These are phyloP conservation scores for Thripadectes ignobilis DNA, from an alignment of 2,797 vertebrate genomes.

Conservation along the genomic window DNA sequence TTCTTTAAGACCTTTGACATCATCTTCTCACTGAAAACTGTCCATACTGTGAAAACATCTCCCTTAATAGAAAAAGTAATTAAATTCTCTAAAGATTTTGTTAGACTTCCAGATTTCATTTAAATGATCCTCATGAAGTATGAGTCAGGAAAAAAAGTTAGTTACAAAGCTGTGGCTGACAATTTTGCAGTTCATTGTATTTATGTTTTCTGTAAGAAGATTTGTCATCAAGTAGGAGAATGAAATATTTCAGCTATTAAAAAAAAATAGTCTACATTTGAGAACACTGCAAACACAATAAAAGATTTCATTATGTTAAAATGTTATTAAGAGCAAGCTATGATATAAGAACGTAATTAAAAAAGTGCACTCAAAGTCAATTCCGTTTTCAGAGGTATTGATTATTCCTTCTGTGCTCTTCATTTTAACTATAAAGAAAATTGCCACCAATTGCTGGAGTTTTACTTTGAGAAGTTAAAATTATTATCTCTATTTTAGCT, in stretches of 20 bases:
- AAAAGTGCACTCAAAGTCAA: background rate
- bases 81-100: background rate
- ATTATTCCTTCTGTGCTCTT: background rate
- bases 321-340: background rate
- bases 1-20: background rate
- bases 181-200: background rate
- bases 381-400: background rate
- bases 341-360: slow-evolving; percentile 5
- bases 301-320: background rate
- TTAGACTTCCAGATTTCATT: background rate
- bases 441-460: background rate
- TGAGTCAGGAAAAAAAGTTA: background rate
- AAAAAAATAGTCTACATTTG: background rate
- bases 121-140: background rate
- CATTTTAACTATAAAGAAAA: background rate
- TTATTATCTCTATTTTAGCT: background rate
- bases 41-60: background rate
- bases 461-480: background rate
- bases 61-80: background rate
- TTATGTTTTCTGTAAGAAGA: background rate
- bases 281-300: background rate
- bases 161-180: background rate
- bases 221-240: background rate
- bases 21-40: background rate
- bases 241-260: background rate